Base-by-base conservation (phyloP, 2,113 vertebrate species). In the Solea senegalensis region DNA sequence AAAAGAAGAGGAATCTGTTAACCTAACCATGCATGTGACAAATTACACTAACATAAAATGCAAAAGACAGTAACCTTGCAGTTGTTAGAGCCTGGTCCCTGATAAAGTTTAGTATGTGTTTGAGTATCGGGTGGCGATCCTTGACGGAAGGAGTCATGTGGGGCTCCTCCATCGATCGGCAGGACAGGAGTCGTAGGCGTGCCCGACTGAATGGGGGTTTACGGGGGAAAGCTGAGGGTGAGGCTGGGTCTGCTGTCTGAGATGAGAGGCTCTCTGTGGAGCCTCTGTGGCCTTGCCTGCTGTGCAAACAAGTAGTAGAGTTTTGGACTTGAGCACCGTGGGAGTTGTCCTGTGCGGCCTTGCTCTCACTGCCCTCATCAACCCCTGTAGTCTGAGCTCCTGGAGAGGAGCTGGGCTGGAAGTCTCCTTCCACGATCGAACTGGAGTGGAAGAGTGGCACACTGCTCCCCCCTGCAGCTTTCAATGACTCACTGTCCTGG, bases 111-210 rank as follows among this genome's bases (percentile, higher is more conserved):
- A 97, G 82, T 49, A 95, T 89, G 59, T 94, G 94, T 82, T 94
- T 98, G 78, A 98, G 80, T 4, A 98, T 79, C 0, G 95, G 96
- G 39, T 96, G 95, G 70, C 95, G 95, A 64, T 98, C 97, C 74
- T 96, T 98, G 34, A 98, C 88, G 1, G 95, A 94, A 1, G 94
- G 94, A 16, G 84, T 62, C 15, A 91, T 60, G 45, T 91, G 94
- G 0, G 95, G 90, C 76, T 98, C 98, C 51, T 98, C 98, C 86
- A 96, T 74, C 0, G 98, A 99, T 51, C 96, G 90, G 83, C 95
- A 96, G 1, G 98, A 99, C n/a, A 99, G 94, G 28, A 99, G 95
- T 68, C 98, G 94, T 1, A 98, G 91, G 10, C 96, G 94, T 1
- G 96, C 95, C 11, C 96, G 93, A 68, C 91, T 93, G 54, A 98